A percentile compares a stretch with the other conserved stretches of the same genome.
Conservation (phyloP, 2,888 invertebrate genomes). For the Sepiola atlantica region DNA sequence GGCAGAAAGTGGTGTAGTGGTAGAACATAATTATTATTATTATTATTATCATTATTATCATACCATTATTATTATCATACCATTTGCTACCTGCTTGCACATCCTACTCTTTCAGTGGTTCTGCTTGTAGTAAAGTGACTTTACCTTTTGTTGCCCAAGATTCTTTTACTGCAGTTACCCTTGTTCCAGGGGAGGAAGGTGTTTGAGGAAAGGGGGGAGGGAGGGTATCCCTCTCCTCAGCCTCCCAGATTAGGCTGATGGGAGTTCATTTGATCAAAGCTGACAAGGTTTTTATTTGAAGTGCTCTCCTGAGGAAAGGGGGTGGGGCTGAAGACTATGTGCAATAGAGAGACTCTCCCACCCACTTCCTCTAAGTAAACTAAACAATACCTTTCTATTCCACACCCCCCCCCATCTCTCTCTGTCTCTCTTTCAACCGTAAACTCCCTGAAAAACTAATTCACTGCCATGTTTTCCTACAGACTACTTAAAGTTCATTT, state of each 20-base stretch:
- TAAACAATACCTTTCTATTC: not conserved
- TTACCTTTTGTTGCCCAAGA: not conserved
- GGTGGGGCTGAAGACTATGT: not conserved
- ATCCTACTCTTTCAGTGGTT: not conserved
- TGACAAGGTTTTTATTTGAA: slow-evolving; percentile 22
- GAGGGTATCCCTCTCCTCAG: not conserved
- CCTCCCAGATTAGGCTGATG: slow-evolving; percentile 18
- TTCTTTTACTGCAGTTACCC: not conserved
- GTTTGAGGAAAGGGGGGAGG: not conserved
- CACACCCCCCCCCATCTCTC: not conserved
- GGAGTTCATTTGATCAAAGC: slow-evolving; percentile 32
- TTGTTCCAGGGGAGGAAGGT: not conserved
- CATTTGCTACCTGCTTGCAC: slow-evolving; percentile 16
- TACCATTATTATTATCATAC: not conserved
- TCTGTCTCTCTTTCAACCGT: not conserved
- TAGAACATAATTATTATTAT: not conserved
- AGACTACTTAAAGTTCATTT: not conserved
- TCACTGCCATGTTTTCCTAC: not conserved
- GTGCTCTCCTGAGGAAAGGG: not conserved
- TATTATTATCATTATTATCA: not conserved
- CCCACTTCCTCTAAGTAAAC: no score
- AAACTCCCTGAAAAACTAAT: not conserved
- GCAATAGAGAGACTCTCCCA: not conserved
- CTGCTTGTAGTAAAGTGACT: not conserved
- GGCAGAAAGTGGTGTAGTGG: not conserved